A percentile compares a stretch with the other conserved stretches of the same genome.
These are phyloP conservation scores for Pachycephala philippinensis DNA, from an alignment of 2,113 vertebrate species.

Conservation along the genomic window DNA sequence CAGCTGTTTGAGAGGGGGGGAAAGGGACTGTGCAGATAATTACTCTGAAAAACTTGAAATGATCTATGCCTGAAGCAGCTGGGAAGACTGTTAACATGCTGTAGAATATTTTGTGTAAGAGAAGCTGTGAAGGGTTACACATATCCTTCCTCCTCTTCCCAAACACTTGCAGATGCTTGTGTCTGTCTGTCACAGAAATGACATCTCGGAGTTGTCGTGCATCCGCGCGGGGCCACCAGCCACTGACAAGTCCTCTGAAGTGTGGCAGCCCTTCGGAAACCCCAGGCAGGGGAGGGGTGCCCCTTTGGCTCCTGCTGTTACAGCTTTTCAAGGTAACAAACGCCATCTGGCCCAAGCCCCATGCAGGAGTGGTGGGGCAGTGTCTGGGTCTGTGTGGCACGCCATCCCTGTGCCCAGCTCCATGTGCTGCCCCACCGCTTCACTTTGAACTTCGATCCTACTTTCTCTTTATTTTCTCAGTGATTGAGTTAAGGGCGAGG, in stretches of 20 bases:
- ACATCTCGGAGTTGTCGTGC: not conserved
- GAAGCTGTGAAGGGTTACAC: not conserved
- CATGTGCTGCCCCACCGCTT: not conserved
- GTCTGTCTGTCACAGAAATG: too few species aligned
- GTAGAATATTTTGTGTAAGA: not conserved
- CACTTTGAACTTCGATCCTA: not conserved
- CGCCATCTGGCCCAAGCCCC: not conserved
- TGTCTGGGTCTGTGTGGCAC: not conserved
- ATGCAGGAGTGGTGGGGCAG: not conserved
- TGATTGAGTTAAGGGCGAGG: not conserved
- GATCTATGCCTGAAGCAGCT: conserved; percentile 8
- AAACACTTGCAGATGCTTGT: not conserved
- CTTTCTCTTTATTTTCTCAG: conserved; percentile 34
- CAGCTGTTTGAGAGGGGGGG: not conserved
- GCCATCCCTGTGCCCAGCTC: not conserved
- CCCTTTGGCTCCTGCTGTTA: not conserved
- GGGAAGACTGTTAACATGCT: not conserved
- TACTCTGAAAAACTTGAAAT: not conserved
- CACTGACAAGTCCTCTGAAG: not conserved
- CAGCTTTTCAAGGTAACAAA: not conserved
- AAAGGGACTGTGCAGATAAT: not conserved
- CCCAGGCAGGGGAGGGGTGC: not conserved
- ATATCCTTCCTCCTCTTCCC: not conserved
- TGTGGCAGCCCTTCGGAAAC: not conserved
- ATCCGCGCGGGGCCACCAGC: not conserved